These are phyloP conservation scores for Oreochromis niloticus DNA, from an alignment of 2,113 vertebrate genomes.

Conservation along the genomic window DNA sequence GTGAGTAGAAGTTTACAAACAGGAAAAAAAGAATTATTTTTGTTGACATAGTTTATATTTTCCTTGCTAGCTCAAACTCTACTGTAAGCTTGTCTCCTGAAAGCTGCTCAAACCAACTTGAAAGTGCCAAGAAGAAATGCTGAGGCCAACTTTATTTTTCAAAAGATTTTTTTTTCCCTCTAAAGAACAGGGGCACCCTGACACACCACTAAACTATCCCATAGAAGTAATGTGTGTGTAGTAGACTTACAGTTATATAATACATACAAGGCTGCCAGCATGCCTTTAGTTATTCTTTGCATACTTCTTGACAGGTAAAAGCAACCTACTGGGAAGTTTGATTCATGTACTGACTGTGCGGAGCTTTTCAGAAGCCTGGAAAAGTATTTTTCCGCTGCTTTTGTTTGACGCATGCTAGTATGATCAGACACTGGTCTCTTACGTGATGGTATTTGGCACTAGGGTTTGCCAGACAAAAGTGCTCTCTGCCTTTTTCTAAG, in stretches of 20 bases:
- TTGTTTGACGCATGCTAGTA: not conserved
- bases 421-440: not conserved
- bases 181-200: conserved; percentile 15
- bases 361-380: not conserved
- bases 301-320: not conserved
- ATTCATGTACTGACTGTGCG: not conserved
- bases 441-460: not conserved
- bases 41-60: not conserved
- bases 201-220: conserved; percentile 10
- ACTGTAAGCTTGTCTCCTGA: not conserved
- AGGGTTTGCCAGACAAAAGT: not conserved
- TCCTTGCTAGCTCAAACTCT: not conserved
- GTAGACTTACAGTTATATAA: not conserved
- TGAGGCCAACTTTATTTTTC: conserved; percentile 18
- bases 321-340: not conserved
- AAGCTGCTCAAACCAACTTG: conserved; percentile 16
- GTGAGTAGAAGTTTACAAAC: conserved; percentile 74
- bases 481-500: not conserved
- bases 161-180: not conserved
- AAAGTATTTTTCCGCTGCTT: not conserved
- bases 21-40: not conserved
- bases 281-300: not conserved
- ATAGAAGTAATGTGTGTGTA: not conserved
- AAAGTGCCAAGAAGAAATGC: conserved; percentile 18
- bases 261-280: not conserved